Evolutionary conservation across 2,797 vertebrate genomes (phyloP).

Genomic region (Gila robusta): DNA sequence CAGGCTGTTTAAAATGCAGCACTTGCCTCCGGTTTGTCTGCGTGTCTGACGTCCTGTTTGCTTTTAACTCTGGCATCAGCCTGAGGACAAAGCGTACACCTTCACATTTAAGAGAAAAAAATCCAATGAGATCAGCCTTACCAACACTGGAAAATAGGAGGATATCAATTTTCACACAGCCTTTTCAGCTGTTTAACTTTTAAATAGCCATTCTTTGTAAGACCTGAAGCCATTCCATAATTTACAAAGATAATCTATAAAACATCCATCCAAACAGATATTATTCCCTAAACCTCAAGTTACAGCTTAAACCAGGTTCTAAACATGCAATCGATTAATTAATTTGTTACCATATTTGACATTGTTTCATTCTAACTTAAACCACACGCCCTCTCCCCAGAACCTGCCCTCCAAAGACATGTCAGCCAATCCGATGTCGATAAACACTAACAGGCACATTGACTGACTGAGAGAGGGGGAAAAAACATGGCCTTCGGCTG

Average conservation of each 20-base stretch:
- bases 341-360: neutral
- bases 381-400: neutral
- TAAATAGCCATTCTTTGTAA: conserved; percentile 18
- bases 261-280: neutral
- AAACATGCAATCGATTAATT: neutral
- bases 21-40: conserved; percentile 59
- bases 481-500: neutral
- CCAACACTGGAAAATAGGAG: conserved; percentile 20
- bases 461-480: neutral
- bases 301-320: neutral
- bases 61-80: conserved; percentile 71
- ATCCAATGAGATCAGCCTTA: conserved; percentile 64
- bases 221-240: neutral
- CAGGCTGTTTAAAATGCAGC: conserved; percentile 70
- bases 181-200: conserved; percentile 22
- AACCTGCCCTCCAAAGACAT: neutral
- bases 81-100: conserved; percentile 69
- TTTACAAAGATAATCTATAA: conserved; percentile 14
- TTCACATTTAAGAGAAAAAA: conserved; percentile 63
- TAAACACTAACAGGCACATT: neutral
- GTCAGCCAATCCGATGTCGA: neutral
- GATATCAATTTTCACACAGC: conserved; percentile 23
- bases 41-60: conserved; percentile 60
- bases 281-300: neutral
- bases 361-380: neutral